These are phyloP conservation scores for Hydrozoanthus gracilis DNA, from an alignment of 92 coral and sea anemone genomes.

Conservation along the genomic window DNA sequence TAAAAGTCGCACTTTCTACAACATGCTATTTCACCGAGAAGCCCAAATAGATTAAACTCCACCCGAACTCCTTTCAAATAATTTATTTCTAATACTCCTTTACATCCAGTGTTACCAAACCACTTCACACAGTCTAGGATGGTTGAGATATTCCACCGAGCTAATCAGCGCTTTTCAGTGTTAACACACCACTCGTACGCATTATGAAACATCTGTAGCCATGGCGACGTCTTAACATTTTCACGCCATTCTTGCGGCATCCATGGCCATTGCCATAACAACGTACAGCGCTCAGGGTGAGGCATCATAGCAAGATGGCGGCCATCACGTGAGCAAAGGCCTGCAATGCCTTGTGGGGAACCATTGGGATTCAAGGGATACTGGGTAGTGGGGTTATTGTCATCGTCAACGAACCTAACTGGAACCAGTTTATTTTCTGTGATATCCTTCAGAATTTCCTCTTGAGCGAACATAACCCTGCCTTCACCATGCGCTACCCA, in stretches of 20 bases:
- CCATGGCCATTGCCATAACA: slow-evolving; percentile 99
- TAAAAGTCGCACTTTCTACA: too few species aligned
- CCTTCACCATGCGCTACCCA: slow-evolving; percentile 99
- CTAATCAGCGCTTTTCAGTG: slow-evolving; percentile 18
- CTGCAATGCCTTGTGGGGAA: slow-evolving; percentile 96
- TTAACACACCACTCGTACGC: slow-evolving; percentile 88
- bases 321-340: slow-evolving; percentile 90
- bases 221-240: slow-evolving; percentile 80
- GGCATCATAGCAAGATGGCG: slow-evolving; percentile 99
- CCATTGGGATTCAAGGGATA: slow-evolving; percentile 98
- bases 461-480: slow-evolving; percentile 69
- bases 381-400: slow-evolving; percentile 81
- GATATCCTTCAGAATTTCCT: slow-evolving; percentile 70
- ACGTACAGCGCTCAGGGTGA: slow-evolving; percentile 95
- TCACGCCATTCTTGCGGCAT: slow-evolving; percentile 93
- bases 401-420: slow-evolving; percentile 88
- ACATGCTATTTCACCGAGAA: too few species aligned
- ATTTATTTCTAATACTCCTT: too few species aligned
- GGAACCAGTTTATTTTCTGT: slow-evolving; percentile 80
- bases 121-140: neutral
- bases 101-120: neutral
- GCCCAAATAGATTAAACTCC: too few species aligned
- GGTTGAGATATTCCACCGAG: too few species aligned
- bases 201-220: slow-evolving; percentile 97
- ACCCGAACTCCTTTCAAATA: too few species aligned